Evolutionary conservation across 2,888 invertebrate genomes (phyloP).

Genomic region (Malthinus seriepunctatus): DNA sequence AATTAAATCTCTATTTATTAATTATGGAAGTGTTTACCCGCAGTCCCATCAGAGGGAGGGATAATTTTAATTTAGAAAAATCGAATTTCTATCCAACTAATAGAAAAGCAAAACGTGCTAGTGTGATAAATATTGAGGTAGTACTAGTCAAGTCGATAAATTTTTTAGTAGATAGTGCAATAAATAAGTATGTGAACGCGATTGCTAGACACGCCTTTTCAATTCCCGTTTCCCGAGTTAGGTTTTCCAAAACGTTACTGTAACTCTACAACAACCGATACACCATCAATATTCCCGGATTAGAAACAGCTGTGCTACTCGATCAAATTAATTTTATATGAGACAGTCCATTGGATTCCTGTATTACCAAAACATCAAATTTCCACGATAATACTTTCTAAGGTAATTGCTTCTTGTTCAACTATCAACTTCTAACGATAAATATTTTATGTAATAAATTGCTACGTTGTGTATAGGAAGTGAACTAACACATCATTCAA

Average conservation of each 20-base stretch:
- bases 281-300: slow-evolving; percentile 35
- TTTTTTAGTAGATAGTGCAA: slow-evolving; percentile 29
- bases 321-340: slow-evolving; percentile 33
- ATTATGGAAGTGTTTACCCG: too few species aligned
- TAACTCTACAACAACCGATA: slow-evolving; percentile 31
- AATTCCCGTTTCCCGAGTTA: slow-evolving; percentile 30
- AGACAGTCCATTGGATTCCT: slow-evolving; percentile 26
- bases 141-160: slow-evolving; percentile 28
- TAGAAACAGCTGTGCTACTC: slow-evolving; percentile 33
- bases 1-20: too few species aligned
- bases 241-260: slow-evolving; percentile 24
- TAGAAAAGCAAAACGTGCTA: slow-evolving; percentile 1
- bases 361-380: slow-evolving; percentile 21
- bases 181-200: slow-evolving; percentile 33
- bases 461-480: background rate
- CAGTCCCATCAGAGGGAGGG: too few species aligned
- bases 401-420: slow-evolving; percentile 4
- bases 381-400: slow-evolving; percentile 10
- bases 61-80: too few species aligned
- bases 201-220: slow-evolving; percentile 30
- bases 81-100: too few species aligned
- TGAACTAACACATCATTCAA: background rate
- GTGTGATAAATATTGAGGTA: slow-evolving; percentile 29
- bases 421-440: background rate
- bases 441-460: slow-evolving; percentile 5